Evolutionary conservation across 2,888 invertebrate genomes (phyloP).

Genomic region (Drosophila austrosaltans): DNA sequence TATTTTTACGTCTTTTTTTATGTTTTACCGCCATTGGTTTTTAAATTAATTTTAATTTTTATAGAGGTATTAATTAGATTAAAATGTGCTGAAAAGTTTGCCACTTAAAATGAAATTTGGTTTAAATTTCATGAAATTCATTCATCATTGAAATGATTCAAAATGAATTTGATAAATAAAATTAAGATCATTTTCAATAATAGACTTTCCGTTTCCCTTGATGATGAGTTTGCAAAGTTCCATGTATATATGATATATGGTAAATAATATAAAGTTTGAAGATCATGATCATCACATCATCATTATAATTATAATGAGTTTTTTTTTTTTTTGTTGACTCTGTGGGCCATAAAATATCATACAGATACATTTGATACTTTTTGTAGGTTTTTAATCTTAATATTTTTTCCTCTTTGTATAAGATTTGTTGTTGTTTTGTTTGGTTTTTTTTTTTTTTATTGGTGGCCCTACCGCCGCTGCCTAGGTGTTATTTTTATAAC

Average conservation of each 20-base stretch:
- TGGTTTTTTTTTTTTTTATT: background rate
- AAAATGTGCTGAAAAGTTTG: constrained; percentile 7
- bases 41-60: constrained; percentile 12
- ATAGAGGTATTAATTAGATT: constrained; percentile 6
- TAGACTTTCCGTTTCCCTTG: background rate
- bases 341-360: background rate
- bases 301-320: background rate
- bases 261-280: background rate
- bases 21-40: background rate
- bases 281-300: constrained; percentile 5
- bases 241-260: background rate
- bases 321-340: background rate
- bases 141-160: background rate
- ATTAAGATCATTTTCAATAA: background rate
- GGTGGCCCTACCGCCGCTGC: constrained; percentile 4
- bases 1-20: background rate
- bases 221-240: background rate
- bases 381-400: background rate
- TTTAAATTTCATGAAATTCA: background rate
- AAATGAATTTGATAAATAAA: background rate
- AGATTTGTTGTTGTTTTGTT: background rate
- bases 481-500: constrained; percentile 11
- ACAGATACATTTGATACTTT: background rate
- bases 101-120: constrained; percentile 7
- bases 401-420: background rate